Evolutionary conservation across 1,140 invertebrate species (phyloP), one percentile per base, ranked within the genome.

Genomic region (Cyclina sinensis): DNA sequence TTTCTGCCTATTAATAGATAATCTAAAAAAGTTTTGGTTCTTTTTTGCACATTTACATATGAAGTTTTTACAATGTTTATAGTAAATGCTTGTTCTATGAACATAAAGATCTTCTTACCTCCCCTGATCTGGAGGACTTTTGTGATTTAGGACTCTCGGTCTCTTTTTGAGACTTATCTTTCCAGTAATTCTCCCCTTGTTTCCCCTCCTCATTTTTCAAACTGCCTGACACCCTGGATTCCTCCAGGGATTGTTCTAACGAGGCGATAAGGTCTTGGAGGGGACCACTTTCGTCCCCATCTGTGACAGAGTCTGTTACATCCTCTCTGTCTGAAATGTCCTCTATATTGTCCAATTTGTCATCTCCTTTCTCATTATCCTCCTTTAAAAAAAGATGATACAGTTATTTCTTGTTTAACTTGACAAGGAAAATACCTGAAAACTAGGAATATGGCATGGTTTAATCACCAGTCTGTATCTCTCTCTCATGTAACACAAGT

Each of bases 251-350:
- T 62, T 62, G 54, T 35, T 81, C 48, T 57, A 81, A 54, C 21
- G 79, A 81, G 54, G 51, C 35, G 7, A 81, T 81, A 24, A 81
- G 79, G 79, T 81, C 79, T 65, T 81, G 79, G 51, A 81, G 59
- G 35, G 59, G 79, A 70, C 65, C 65, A 39, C 65, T 37, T 21
- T 37, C 65, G 37, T 70, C 65, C 65, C 65, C 65, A 16, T 70
- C 65, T 70, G 65, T 70, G 65, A 70, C 35, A 70, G 65, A 70
- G 65, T 70, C 65, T 7, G 65, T 37, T 78, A 62, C 57, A 4
- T 62, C 24, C 4, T 62, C 57, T 1, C 4, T 14, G 24, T 62
- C 57, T 27, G 57, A 62, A 1, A 1, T 7, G 21, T n/a, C 27
- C 5, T 62, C 27, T 7, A n/a, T 24, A 62, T 24, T 9, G 24